Evolutionary conservation across 2,113 vertebrate genomes (phyloP).

Genomic region (Jacana jacana): DNA sequence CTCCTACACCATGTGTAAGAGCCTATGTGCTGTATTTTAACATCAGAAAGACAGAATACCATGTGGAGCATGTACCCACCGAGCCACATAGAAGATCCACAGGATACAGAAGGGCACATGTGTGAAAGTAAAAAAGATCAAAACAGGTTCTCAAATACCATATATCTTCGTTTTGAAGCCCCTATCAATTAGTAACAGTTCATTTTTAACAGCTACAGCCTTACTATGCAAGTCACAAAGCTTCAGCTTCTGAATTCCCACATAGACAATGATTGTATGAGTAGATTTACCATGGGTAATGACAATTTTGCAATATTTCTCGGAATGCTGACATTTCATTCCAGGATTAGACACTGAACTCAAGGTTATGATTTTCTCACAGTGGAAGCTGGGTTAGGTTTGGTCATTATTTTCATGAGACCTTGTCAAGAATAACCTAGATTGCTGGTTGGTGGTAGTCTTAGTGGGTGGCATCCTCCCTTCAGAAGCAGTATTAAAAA

Average conservation of each 20-base stretch:
- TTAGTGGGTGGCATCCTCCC: conserved; percentile 35
- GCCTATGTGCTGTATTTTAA: conserved; percentile 60
- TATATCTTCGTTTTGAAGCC: conserved; percentile 55
- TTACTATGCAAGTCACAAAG: conserved; percentile 48
- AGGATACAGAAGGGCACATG: conserved; percentile 57
- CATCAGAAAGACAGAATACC: conserved; percentile 64
- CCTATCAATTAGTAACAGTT: conserved; percentile 55
- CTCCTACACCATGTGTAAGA: conserved; percentile 48
- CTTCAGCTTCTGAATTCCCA: conserved; percentile 43
- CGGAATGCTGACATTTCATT: conserved; percentile 23
- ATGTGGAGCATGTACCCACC: conserved; percentile 65
- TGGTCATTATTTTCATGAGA: conserved; percentile 56
- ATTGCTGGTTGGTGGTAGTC: conserved; percentile 39
- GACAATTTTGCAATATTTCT: conserved; percentile 42
- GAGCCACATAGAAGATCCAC: conserved; percentile 67
- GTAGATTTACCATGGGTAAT: conserved; percentile 36
- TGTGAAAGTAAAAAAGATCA: conserved; percentile 68
- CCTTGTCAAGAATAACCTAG: conserved; percentile 44
- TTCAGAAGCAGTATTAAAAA: conserved; percentile 29
- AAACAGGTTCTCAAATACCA: conserved; percentile 47
- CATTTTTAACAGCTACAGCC: conserved; percentile 41
- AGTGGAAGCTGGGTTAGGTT: conserved; percentile 1
- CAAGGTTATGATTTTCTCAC: conserved; percentile 48
- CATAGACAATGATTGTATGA: conserved; percentile 24
- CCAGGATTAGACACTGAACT: conserved; percentile 41